Evolutionary conservation across 1,140 invertebrate genomes (phyloP).

Genomic region (Coboldia fuscipes): DNA sequence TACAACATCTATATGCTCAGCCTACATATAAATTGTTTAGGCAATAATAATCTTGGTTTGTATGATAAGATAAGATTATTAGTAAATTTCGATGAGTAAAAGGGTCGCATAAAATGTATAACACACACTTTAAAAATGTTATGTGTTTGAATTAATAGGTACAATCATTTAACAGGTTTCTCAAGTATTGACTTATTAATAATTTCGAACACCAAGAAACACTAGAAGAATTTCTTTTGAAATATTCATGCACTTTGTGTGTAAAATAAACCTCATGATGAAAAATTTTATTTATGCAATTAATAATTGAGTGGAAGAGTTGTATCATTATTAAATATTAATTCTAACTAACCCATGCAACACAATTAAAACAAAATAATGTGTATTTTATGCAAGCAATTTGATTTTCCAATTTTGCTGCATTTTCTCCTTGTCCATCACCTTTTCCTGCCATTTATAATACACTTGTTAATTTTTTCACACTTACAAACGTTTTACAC

Average conservation of each 20-base stretch:
- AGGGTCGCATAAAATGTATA: no score
- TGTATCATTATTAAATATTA: not conserved
- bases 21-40: not conserved
- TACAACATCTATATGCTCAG: not conserved
- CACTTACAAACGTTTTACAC: no score
- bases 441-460: conserved; percentile 22
- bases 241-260: not conserved
- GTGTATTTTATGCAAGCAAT: conserved; percentile 47
- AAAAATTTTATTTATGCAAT: not conserved
- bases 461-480: no score
- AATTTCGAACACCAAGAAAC: no score
- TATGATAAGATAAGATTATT: not conserved
- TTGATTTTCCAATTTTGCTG: conserved; percentile 32
- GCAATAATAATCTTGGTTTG: not conserved
- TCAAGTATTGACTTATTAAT: no score
- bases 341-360: conserved; percentile 36
- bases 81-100: not conserved
- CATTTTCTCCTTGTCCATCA: conserved; percentile 21
- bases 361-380: conserved; percentile 43
- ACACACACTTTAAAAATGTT: no score
- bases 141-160: no score
- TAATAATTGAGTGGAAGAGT: not conserved
- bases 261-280: not conserved
- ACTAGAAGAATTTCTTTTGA: not conserved
- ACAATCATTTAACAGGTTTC: no score